These are phyloP conservation scores for Hyposoter dolosus DNA, from an alignment of 2,888 invertebrate species.

Conservation along the genomic window DNA sequence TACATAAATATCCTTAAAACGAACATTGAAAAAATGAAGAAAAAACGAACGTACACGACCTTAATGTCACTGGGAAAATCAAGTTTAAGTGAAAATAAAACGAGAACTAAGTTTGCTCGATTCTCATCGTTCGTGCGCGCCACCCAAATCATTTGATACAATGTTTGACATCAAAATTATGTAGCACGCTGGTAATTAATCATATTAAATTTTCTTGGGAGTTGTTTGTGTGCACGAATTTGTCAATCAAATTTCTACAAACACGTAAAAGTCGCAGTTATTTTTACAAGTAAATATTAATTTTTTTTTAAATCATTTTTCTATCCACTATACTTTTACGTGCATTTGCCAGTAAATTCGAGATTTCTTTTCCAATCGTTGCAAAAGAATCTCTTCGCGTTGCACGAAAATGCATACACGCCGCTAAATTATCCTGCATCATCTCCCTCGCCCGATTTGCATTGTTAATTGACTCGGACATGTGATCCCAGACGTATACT, in stretches of 20 bases:
- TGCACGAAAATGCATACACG: constrained; percentile 20
- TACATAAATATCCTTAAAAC: constrained; percentile 3
- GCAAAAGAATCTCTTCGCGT: constrained; percentile 16
- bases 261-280: not conserved
- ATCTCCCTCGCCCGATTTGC: constrained; percentile 46
- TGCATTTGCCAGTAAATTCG: not conserved
- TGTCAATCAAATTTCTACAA: not conserved
- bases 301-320: constrained; percentile 1
- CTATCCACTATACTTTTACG: not conserved
- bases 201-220: not conserved
- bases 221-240: not conserved
- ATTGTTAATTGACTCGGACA: constrained; percentile 59
- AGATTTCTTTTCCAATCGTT: constrained; percentile 31
- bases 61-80: not conserved
- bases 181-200: not conserved
- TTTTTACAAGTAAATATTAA: not conserved
- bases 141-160: not conserved
- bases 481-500: constrained; percentile 38
- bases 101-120: not conserved
- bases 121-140: not conserved
- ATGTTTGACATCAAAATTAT: constrained; percentile 5
- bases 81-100: constrained; percentile 3
- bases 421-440: constrained; percentile 47
- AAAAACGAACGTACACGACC: constrained; percentile 4
- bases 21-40: not conserved